Base-by-base conservation (phyloP, 1,140 invertebrate species). In the Macrobrachium rosenbergii region DNA sequence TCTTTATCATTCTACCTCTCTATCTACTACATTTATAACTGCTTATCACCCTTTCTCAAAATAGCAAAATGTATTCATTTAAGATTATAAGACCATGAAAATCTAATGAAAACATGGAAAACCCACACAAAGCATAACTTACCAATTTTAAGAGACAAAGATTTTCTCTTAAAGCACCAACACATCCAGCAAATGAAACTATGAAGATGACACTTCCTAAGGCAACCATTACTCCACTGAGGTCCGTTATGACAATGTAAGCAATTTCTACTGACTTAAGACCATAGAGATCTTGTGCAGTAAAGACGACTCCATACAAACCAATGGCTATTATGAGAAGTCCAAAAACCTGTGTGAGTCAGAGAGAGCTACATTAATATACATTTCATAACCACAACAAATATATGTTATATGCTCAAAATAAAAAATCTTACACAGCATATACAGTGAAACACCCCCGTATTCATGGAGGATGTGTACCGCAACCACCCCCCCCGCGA, bases 231-330 rank as follows among this genome's bases (percentile, higher is more conserved):
- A 87, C 85, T 8, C 85, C 85, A 19, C 78, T 81, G 37, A 87
- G 78, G 58, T 87, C 85, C 16, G 85, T 87, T 11, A 87, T 43
- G 16, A 87, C 72, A 62, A 87, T 81, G 60, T 87, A 87, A 8
- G 85, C 85, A n/a, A 81, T 76, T 11, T 87, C 64, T 16, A 87
- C 85, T 8, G 78, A 81, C 59, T 87, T 81, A 19, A 87, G 85
- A 17, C 85, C 85, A 37, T 87, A 59, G 6, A 87, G 58, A 43
- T 87, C 85, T 37, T 87, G 85, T 16, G 85, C 85, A 37, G 85
- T 87, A 77, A 87, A 87, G 11, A 87, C 78, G 0, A 87, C 85
- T n/a, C 85, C 85, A 76, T 87, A 87, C 19, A 87, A 79, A 19
- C 85, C 85, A 52, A 87, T 82, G n/a, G 76, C 85, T 17, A 87